A percentile compares a stretch with the other conserved stretches of the same genome.
phyloP scores from a whole-genome alignment of 2,113 vertebrate genomes.

The Odobenus rosmarus region DNA sequence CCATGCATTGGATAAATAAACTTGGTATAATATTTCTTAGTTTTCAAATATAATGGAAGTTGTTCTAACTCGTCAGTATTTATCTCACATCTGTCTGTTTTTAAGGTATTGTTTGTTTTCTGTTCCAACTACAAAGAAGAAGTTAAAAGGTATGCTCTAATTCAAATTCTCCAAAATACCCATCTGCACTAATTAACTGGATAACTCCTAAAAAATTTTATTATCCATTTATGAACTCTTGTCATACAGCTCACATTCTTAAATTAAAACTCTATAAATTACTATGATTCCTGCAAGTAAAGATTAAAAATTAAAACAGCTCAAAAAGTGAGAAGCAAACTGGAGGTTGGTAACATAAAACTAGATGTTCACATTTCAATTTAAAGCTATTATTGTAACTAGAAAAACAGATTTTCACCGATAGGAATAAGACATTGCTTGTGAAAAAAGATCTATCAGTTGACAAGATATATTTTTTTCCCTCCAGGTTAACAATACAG shows the following conservation, averaged over 20 bases:
- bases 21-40: neutral
- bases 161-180: conserved; percentile 23
- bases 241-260: neutral
- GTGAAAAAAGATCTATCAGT: neutral
- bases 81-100: conserved; percentile 62
- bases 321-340: conserved; percentile 9
- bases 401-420: neutral
- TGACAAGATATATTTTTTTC: neutral
- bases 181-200: neutral
- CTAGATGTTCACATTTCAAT: neutral
- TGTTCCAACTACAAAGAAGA: conserved; percentile 47
- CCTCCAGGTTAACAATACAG: neutral
- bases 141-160: neutral
- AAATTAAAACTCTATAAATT: conserved; percentile 36
- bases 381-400: neutral
- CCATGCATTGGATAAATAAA: conserved; percentile 13
- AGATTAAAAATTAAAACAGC: conserved; percentile 25
- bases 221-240: neutral
- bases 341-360: neutral
- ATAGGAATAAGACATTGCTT: neutral
- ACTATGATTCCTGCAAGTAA: neutral
- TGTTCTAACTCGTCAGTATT: conserved; percentile 55
- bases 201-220: conserved; percentile 38
- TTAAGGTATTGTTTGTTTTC: conserved; percentile 41
- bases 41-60: conserved; percentile 8